phyloP scores from a whole-genome alignment of 2,888 invertebrate species.

The Acronicta aceris region DNA sequence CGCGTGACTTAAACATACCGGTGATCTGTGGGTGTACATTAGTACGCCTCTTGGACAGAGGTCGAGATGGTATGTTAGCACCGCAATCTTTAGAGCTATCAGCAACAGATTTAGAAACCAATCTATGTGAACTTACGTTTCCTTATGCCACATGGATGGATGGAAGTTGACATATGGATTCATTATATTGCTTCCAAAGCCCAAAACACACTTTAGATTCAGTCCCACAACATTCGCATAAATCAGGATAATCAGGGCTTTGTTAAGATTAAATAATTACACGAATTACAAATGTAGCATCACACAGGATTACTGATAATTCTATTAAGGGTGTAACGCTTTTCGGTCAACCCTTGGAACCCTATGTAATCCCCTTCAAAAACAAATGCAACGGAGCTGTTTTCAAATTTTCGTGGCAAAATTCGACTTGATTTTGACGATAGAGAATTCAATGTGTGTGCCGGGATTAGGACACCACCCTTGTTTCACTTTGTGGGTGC shows the following conservation, averaged over 20 bases:
- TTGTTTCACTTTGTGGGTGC: not conserved
- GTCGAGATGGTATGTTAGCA: no score
- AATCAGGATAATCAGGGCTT: constrained; percentile 43
- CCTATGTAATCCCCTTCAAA: constrained; percentile 37
- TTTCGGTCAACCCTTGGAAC: constrained; percentile 30
- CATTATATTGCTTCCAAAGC: constrained; percentile 5
- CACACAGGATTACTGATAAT: constrained; percentile 46
- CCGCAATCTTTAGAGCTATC: no score
- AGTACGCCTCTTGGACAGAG: no score
- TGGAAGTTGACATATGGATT: not conserved
- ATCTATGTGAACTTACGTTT: no score
- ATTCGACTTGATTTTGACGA: constrained; percentile 26
- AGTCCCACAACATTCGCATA: constrained; percentile 29
- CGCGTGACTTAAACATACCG: no score
- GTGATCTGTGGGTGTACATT: no score
- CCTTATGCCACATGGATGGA: no score
- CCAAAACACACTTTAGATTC: constrained; percentile 34
- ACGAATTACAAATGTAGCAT: constrained; percentile 43
- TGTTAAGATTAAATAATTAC: constrained; percentile 56
- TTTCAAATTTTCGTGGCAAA: constrained; percentile 25
- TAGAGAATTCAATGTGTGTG: not conserved
- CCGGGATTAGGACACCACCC: not conserved
- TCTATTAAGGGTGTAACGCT: constrained; percentile 44
- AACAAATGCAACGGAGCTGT: constrained; percentile 40
- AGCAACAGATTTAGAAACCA: no score